These are phyloP conservation scores for Eospalax fontanierii DNA, from an alignment of 2,797 vertebrate species.

Conservation along the genomic window DNA sequence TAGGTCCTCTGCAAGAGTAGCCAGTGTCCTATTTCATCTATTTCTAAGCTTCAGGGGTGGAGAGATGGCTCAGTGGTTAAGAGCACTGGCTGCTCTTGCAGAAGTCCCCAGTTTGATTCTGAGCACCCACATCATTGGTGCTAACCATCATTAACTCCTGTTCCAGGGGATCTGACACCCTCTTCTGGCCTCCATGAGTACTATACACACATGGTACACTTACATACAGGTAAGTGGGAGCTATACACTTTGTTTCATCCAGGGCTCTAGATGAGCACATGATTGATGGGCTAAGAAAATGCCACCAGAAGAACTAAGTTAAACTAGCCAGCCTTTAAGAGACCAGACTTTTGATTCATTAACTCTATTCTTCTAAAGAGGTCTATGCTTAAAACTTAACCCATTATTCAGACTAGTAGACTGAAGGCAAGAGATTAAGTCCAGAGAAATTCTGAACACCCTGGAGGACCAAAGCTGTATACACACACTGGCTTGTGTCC, in stretches of 20 bases:
- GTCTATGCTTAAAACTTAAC: slow-evolving; percentile 23
- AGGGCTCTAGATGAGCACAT: slow-evolving; percentile 7
- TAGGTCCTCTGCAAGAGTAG: too few relatives aligned
- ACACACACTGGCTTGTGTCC: neutral
- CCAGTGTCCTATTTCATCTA: too few relatives aligned
- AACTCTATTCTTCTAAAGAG: slow-evolving; percentile 44
- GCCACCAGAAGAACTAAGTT: slow-evolving; percentile 29
- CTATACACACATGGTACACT: too few relatives aligned
- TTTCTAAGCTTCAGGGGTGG: too few relatives aligned
- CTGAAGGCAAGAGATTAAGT: slow-evolving; percentile 32
- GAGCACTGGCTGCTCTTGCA: too few relatives aligned
- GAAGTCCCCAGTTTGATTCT: neutral
- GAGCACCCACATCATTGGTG: neutral
- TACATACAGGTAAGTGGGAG: too few relatives aligned
- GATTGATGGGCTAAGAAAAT: neutral
- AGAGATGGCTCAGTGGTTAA: too few relatives aligned
- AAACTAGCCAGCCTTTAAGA: slow-evolving; percentile 31
- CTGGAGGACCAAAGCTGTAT: neutral
- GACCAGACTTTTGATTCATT: slow-evolving; percentile 33
- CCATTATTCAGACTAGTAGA: neutral
- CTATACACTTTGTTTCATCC: neutral
- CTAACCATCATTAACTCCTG: too few relatives aligned
- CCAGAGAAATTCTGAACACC: slow-evolving; percentile 42
- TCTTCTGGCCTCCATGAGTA: too few relatives aligned
- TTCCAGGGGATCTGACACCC: too few relatives aligned